A percentile compares a stretch with the other conserved stretches of the same genome.
These are phyloP conservation scores for Lasioglossum villosulum DNA, from an alignment of 2,888 invertebrate genomes.

Conservation along the genomic window DNA sequence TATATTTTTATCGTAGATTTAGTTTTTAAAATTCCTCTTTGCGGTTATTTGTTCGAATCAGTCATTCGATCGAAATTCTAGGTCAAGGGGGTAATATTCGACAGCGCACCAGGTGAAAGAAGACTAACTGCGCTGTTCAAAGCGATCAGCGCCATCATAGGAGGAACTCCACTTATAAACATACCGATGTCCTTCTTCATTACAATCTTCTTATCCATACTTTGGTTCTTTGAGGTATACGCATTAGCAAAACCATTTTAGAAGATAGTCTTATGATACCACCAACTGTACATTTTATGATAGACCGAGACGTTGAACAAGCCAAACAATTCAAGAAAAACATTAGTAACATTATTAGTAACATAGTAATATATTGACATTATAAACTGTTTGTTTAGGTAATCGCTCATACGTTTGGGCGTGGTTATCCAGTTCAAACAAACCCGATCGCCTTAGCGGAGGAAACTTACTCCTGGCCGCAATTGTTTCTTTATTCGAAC, in stretches of 20 bases:
- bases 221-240: constrained; percentile 87
- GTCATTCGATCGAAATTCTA: constrained; percentile 71
- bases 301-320: background rate
- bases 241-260: background rate
- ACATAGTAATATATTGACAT: background rate
- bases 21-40: background rate
- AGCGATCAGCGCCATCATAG: constrained; percentile 88
- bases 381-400: constrained; percentile 74
- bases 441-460: constrained; percentile 87
- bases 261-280: background rate
- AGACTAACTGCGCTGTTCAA: constrained; percentile 86
- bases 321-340: too few relatives aligned
- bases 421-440: constrained; percentile 84
- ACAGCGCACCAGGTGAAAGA: constrained; percentile 89
- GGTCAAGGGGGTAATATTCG: constrained; percentile 89
- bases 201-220: constrained; percentile 86
- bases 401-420: constrained; percentile 81
- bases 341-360: too few relatives aligned
- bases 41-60: background rate
- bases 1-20: background rate
- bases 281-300: background rate
- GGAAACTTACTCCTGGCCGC: constrained; percentile 88
- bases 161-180: constrained; percentile 86
- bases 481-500: constrained; percentile 90
- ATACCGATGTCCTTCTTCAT: constrained; percentile 86